Conservation (phyloP, 2,888 invertebrate genomes). For the Cheiracanthium punctorium region DNA sequence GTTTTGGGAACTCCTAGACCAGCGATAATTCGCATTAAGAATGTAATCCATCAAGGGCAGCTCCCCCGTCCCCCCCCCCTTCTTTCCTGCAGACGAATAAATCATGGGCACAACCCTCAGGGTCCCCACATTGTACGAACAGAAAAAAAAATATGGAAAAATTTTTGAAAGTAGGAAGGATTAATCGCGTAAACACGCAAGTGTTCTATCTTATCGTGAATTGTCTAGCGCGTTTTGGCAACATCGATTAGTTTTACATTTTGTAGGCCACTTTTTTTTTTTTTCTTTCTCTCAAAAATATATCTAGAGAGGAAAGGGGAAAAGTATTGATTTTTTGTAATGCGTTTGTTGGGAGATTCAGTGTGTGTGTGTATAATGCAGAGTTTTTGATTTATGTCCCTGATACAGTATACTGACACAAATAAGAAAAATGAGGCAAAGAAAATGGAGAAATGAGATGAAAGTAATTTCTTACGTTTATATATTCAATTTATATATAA, state of each 20-base stretch:
- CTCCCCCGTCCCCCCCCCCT: slow-evolving; percentile 32
- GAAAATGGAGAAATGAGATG: background rate
- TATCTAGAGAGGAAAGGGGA: slow-evolving; percentile 4
- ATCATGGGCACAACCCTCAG: slow-evolving; percentile 44
- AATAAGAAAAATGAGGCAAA: background rate
- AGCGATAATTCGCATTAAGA: slow-evolving; percentile 67
- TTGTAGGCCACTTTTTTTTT: slow-evolving; percentile 10
- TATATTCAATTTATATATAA: too few relatives aligned
- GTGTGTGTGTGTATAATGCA: slow-evolving; percentile 1
- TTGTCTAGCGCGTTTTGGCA: background rate
- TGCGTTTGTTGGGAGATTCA: background rate
- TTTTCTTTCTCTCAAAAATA: background rate
- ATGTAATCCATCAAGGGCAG: slow-evolving; percentile 60
- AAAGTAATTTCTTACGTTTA: background rate
- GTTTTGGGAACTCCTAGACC: slow-evolving; percentile 32
- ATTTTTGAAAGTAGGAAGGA: slow-evolving; percentile 48
- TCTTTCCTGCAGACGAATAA: slow-evolving; percentile 32
- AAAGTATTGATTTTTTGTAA: slow-evolving; percentile 17
- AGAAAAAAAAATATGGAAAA: slow-evolving; percentile 44
- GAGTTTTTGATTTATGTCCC: slow-evolving; percentile 2
- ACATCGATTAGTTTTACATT: slow-evolving; percentile 55
- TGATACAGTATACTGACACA: background rate
- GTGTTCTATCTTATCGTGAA: slow-evolving; percentile 37
- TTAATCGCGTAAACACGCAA: slow-evolving; percentile 61
- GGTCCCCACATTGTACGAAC: slow-evolving; percentile 10